These are phyloP conservation scores for Chaetodon auriga DNA, from an alignment of 2,113 vertebrate species.

Conservation along the genomic window DNA sequence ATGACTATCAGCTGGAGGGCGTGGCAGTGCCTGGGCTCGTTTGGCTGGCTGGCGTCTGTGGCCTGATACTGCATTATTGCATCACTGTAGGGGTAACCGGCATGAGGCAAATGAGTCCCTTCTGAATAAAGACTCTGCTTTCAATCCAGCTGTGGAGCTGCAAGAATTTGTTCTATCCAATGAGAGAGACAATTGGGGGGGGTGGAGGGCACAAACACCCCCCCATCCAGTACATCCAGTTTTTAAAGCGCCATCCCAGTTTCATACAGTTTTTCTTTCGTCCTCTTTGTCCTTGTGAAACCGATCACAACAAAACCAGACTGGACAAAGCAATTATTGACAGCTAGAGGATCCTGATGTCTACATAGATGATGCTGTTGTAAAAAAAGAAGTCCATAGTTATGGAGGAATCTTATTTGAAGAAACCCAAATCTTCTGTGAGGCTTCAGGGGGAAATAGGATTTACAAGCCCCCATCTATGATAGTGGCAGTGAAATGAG, in stretches of 20 bases:
- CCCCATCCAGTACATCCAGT: conserved; percentile 49
- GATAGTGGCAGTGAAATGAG: neutral
- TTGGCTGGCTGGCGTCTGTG: conserved; percentile 60
- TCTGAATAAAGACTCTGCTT: conserved; percentile 4
- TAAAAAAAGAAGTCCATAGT: neutral
- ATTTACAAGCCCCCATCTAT: neutral
- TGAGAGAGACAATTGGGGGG: neutral
- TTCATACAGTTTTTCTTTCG: neutral
- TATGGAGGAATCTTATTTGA: neutral
- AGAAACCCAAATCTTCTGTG: neutral
- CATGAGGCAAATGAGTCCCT: neutral
- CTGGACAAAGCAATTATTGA: neutral
- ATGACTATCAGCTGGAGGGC: conserved; percentile 25
- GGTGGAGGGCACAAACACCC: neutral
- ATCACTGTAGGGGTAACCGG: conserved; percentile 38
- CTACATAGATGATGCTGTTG: neutral
- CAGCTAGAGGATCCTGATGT: neutral
- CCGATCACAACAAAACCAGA: neutral
- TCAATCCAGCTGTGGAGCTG: conserved; percentile 20
- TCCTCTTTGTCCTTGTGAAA: neutral
- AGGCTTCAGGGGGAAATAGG: neutral
- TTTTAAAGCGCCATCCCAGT: neutral
- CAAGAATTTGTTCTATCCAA: neutral
- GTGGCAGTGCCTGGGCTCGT: conserved; percentile 28
- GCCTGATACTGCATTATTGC: conserved; percentile 61